Conservation (phyloP, 2,888 invertebrate species). For the Rhingia rostrata region DNA sequence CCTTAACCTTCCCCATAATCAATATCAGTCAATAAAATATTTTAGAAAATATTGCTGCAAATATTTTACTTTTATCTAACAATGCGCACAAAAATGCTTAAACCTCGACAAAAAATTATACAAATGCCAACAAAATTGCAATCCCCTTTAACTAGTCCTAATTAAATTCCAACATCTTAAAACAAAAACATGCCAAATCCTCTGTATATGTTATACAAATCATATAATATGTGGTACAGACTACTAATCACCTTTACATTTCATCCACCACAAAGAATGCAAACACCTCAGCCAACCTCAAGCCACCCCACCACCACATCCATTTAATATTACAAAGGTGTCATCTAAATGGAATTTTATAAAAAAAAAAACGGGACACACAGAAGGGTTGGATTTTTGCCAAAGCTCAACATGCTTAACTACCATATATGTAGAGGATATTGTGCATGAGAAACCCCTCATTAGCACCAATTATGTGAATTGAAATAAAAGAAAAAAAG, state of each 20-base stretch:
- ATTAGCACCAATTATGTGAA: conserved; percentile 15
- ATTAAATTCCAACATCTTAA: conserved; percentile 23
- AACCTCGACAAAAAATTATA: neutral
- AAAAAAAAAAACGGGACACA: neutral
- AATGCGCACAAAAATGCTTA: too few relatives aligned
- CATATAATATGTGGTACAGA: conserved; percentile 16
- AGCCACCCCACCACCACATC: neutral
- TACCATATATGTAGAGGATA: neutral
- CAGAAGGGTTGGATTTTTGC: conserved; percentile 13
- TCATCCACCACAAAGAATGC: neutral
- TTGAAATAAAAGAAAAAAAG: conserved; percentile 7
- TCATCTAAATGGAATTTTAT: conserved; percentile 23
- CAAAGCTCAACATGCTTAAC: conserved; percentile 25
- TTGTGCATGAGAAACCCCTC: conserved; percentile 38
- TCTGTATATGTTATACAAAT: conserved; percentile 21
- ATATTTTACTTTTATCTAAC: too few relatives aligned
- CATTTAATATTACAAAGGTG: neutral
- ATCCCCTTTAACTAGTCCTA: neutral
- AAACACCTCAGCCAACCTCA: too few relatives aligned
- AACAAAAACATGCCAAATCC: conserved; percentile 18
- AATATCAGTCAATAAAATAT: too few relatives aligned
- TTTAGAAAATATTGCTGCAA: too few relatives aligned
- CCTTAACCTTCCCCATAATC: too few relatives aligned
- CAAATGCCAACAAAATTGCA: neutral
- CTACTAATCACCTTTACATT: conserved; percentile 4